A percentile compares a stretch with the other conserved stretches of the same genome.
Evolutionary conservation across 2,888 invertebrate genomes (phyloP).

Genomic region (Stegana nigrithorax): DNA sequence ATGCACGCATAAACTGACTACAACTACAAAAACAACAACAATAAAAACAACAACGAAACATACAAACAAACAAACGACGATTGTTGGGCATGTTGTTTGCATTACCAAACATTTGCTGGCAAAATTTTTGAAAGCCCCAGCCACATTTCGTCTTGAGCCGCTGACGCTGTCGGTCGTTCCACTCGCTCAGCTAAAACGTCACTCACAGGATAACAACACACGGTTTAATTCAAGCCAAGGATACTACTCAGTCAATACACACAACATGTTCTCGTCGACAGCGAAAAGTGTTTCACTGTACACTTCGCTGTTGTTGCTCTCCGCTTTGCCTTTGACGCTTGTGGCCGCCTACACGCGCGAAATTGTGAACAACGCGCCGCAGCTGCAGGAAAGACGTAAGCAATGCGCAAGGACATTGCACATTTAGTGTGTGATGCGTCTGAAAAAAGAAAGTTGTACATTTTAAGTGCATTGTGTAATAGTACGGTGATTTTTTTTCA

Average conservation of each 20-base stretch:
- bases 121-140: constrained; percentile 35
- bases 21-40: not conserved
- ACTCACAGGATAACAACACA: constrained; percentile 25
- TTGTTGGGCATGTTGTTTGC: not conserved
- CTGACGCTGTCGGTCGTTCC: constrained; percentile 41
- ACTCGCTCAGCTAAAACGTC: not conserved
- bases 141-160: constrained; percentile 44
- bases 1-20: too few relatives aligned
- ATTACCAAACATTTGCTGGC: constrained; percentile 28
- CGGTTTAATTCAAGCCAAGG: not conserved
- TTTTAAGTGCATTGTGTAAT: too few relatives aligned
- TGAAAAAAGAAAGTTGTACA: not conserved
- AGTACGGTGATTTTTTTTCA: not conserved
- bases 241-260: not conserved
- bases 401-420: constrained; percentile 24
- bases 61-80: not conserved
- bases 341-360: constrained; percentile 63
- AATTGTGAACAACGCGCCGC: constrained; percentile 66
- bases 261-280: too few relatives aligned
- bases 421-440: constrained; percentile 2
- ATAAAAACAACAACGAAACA: not conserved
- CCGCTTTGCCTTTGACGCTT: too few relatives aligned
- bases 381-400: constrained; percentile 70
- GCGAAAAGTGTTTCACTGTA: too few relatives aligned
- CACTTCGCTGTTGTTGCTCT: constrained; percentile 1